A percentile compares a stretch with the other conserved stretches of the same genome.
phyloP scores from a whole-genome alignment of 1,140 invertebrate species.

The Pseudobourletiella spinata region DNA sequence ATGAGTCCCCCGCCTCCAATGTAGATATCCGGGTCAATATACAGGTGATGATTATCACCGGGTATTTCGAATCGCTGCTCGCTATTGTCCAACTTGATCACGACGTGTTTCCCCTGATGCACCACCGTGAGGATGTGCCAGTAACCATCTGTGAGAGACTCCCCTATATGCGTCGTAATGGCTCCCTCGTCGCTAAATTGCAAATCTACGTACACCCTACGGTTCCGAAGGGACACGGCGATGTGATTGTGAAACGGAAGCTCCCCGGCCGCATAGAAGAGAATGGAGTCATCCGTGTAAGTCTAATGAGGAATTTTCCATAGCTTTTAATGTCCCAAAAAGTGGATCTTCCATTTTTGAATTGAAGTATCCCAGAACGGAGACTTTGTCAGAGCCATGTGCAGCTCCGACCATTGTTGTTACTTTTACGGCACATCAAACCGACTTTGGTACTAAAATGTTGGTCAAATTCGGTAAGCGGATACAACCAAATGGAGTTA shows the following conservation, averaged over 20 bases:
- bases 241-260: constrained; percentile 73
- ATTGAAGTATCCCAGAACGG: too few relatives aligned
- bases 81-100: constrained; percentile 65
- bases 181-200: constrained; percentile 68
- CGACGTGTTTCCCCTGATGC: constrained; percentile 60
- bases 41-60: constrained; percentile 62
- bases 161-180: constrained; percentile 45
- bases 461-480: too few relatives aligned
- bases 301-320: too few relatives aligned
- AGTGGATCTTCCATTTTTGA: too few relatives aligned
- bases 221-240: constrained; percentile 66
- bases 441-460: too few relatives aligned
- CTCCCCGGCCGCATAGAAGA: constrained; percentile 80
- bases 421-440: too few relatives aligned
- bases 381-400: too few relatives aligned
- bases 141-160: constrained; percentile 58
- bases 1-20: constrained; percentile 71
- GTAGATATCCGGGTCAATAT: constrained; percentile 87
- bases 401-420: too few relatives aligned
- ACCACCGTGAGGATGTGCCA: constrained; percentile 86
- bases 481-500: too few relatives aligned
- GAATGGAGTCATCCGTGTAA: constrained; percentile 71
- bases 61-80: constrained; percentile 59
- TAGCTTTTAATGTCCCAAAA: too few relatives aligned
- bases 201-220: constrained; percentile 65